Evolutionary conservation across 2,113 vertebrate genomes (phyloP), one percentile per base, ranked within the genome.

Genomic region (Mellivora capensis): DNA sequence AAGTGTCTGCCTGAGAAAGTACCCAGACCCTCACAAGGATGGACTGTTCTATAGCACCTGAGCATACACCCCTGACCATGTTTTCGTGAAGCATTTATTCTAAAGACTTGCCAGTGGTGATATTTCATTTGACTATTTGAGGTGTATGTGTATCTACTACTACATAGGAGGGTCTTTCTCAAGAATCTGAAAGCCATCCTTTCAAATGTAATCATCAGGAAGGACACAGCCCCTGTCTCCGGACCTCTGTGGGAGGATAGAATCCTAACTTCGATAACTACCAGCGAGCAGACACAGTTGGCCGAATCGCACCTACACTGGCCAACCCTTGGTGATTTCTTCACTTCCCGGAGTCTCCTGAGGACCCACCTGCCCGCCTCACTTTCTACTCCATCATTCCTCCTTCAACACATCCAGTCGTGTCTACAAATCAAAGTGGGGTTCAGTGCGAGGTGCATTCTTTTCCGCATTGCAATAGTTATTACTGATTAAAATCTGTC

Each of bases 281-380:
- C 17, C 64, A 64, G 18, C 44, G 64, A n/a, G 27, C 15, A 74
- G 37, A 4, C 31, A 37, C 2, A 21, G 18, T 23, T 39, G 31
- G 54, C 18, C 14, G 37, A 23, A 37, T 64, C 0, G 0, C 4
- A 17, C 39, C 49, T 57, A 25, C 12, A 13, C 2, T 31, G 49
- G 31, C 7, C 49, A 37, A 47, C 12, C 5, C n/a, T 67, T 44
- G 37, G 37, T 21, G 52, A 61, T 25, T 25, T 47, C 74, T 39
- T 47, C 31, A 42, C 39, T 80, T 67, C 15, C 3, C 6, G 17
- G 44, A 44, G 25, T 84, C 49, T 14, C 3, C 3, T 10, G 47
- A 71, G 31, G 3, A 23, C 1, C 9, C 1, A 7, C 31, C n/a
- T 34, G n/a, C 23, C 14, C 18, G 5, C 59, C 59, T 27, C 20